phyloP scores from a whole-genome alignment of 2,797 vertebrate species.

The Thalassophryne amazonica region DNA sequence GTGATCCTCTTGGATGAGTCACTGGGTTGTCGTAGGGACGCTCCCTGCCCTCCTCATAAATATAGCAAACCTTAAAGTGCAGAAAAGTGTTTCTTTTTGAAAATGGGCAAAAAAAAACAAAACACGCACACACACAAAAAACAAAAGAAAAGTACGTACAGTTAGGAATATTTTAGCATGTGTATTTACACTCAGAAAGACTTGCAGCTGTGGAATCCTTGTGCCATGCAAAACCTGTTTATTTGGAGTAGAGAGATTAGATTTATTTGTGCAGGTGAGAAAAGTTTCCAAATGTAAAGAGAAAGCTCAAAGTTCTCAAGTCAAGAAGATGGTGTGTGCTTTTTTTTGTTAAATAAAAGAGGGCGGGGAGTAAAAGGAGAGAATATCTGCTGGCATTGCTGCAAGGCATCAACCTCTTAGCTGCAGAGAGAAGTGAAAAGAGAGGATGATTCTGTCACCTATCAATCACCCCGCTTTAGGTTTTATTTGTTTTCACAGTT shows the following conservation, averaged over 20 bases:
- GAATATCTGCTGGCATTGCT: conserved; percentile 76
- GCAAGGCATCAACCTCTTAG: conserved; percentile 70
- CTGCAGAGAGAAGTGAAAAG: conserved; percentile 35
- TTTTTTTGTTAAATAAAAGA: conserved; percentile 62
- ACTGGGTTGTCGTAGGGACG: conserved; percentile 61
- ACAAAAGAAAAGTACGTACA: conserved; percentile 56
- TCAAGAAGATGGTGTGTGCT: conserved; percentile 42
- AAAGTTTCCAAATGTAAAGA: conserved; percentile 60
- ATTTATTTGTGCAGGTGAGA: conserved; percentile 32
- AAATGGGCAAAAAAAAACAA: conserved; percentile 46
- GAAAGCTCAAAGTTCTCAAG: conserved; percentile 58
- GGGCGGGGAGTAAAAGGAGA: conserved; percentile 22
- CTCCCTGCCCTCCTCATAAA: conserved; percentile 74
- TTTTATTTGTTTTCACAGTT: conserved; percentile 55
- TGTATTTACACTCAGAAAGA: conserved; percentile 62
- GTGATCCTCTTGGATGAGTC: conserved; percentile 67
- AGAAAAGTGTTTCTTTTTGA: conserved; percentile 76
- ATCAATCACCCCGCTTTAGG: conserved; percentile 63
- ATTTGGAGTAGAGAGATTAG: conserved; percentile 6
- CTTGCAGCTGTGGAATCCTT: conserved; percentile 24
- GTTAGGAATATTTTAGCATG: conserved; percentile 79
- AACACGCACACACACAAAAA: conserved; percentile 37
- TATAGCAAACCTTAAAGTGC: conserved; percentile 81
- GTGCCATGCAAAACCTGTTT: conserved; percentile 19
- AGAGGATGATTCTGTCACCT: conserved; percentile 62